Evolutionary conservation across 2,113 vertebrate species (phyloP).

Genomic region (Bubalus kerabau): DNA sequence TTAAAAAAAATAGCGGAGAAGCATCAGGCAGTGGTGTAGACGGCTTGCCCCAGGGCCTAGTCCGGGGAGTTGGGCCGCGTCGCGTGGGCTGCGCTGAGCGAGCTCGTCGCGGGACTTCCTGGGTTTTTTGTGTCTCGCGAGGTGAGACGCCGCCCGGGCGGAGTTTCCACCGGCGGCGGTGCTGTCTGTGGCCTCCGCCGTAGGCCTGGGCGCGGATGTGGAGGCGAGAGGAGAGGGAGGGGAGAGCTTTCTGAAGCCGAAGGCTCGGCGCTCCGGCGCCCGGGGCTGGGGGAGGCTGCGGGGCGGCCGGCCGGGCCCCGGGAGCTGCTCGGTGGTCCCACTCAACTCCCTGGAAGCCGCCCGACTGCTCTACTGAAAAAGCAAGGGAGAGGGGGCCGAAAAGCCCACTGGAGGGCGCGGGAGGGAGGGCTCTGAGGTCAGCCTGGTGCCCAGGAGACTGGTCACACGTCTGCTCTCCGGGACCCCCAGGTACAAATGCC

Average conservation of each 20-base stretch:
- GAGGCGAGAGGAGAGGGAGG: background rate
- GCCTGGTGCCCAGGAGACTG: background rate
- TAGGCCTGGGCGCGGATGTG: rapidly evolving
- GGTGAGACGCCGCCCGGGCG: rapidly evolving
- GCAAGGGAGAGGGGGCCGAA: background rate
- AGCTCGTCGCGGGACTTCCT: rapidly evolving
- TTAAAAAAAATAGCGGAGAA: background rate
- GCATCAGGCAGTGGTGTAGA: conserved; percentile 38
- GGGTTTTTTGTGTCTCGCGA: rapidly evolving
- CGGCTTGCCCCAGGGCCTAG: background rate
- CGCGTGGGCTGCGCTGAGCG: background rate
- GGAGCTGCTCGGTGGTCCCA: background rate
- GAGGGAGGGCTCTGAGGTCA: background rate
- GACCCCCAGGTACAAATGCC: no score
- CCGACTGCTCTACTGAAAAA: rapidly evolving
- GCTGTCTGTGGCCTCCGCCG: background rate
- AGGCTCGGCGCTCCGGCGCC: background rate
- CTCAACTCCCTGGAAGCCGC: background rate
- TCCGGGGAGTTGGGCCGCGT: background rate
- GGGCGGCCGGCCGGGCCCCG: rapidly evolving
- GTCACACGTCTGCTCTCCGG: background rate
- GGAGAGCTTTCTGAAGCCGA: background rate
- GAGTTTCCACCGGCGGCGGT: rapidly evolving
- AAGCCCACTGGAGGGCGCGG: rapidly evolving
- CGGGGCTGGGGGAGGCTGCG: background rate